These are phyloP conservation scores for Blennius ocellaris DNA, from an alignment of 2,113 vertebrate genomes.

Conservation along the genomic window DNA sequence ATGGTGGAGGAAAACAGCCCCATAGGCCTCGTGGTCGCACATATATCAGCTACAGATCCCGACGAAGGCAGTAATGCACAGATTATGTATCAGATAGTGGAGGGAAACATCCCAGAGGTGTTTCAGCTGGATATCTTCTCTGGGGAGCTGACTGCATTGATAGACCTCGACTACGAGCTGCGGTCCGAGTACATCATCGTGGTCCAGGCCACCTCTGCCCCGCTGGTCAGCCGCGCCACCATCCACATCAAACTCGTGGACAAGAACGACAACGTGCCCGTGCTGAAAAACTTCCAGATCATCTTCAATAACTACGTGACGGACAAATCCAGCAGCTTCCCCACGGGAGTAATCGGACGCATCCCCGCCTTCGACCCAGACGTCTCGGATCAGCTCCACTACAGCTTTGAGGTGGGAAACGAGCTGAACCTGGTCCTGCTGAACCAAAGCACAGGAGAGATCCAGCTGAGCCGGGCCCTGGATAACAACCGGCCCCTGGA, in stretches of 20 bases:
- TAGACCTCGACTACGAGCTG: conserved; percentile 93
- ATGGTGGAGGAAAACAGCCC: conserved; percentile 97
- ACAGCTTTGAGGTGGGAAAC: conserved; percentile 91
- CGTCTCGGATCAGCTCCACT: conserved; percentile 90
- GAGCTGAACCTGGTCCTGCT: conserved; percentile 93
- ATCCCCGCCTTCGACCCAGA: conserved; percentile 94
- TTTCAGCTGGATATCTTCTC: conserved; percentile 98
- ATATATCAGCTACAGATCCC: conserved; percentile 92
- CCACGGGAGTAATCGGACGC: conserved; percentile 90
- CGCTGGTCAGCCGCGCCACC: conserved; percentile 93
- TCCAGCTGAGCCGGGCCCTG: conserved; percentile 91
- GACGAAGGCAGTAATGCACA: conserved; percentile 97
- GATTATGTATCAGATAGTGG: conserved; percentile 98
- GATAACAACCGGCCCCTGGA: conserved; percentile 97
- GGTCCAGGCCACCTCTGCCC: conserved; percentile 95
- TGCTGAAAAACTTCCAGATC: conserved; percentile 95
- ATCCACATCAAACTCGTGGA: conserved; percentile 94
- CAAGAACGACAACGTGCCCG: conserved; percentile 91
- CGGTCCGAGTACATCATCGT: conserved; percentile 92
- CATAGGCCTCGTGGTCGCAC: conserved; percentile 92
- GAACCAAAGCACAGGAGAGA: conserved; percentile 91
- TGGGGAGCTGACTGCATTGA: conserved; percentile 91
- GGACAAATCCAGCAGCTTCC: conserved; percentile 92
- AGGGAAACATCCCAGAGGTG: conserved; percentile 96
- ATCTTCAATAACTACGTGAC: conserved; percentile 98